Evolutionary conservation across 2,113 vertebrate species (phyloP), one percentile per base, ranked within the genome.

Genomic region (Phylloscopus trochiloides): DNA sequence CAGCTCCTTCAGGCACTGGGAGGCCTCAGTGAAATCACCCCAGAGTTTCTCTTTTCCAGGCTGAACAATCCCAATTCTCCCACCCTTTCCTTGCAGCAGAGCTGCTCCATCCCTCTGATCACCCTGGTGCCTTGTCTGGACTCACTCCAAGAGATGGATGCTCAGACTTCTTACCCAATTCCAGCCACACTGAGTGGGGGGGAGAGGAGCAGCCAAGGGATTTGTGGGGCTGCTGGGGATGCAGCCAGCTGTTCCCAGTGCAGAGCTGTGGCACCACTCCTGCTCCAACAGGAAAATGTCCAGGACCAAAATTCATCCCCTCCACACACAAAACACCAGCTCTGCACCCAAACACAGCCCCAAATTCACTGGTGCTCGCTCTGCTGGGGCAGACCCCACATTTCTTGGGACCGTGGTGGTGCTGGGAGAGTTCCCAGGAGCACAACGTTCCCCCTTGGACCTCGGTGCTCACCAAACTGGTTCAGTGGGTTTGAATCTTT

Each of bases 391-490:
- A 68, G 54, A 54, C 4, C 32, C 52, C 16, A 2, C 70, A 8
- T 36, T 36, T 18, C 48, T 40, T 5, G 25, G 40, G 32, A 13
- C 59, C 0, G 1, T 1, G 7, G 68, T 2, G 70, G 7, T 58
- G 24, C n/a, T 3, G 0, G 9, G 47, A n/a, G 74, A 18, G 42
- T 24, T 72, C 74, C 65, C 4, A 1, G 1, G 52, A 34, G 34
- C 65, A 2, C 58, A 34, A 10, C 25, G 3, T 3, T 72, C n/a
- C 38, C n/a, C 34, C 45, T 0, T 0, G 3, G 71, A 52, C 16
- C 55, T 66, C 4, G 0, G 52, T 0, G 0, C 62, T 4, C 0
- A 0, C 43, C 43, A 3, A 0, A 40, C 40, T 15, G 70, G 32
- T 72, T 50, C 36, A 12, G 51, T 47, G 5, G 80, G 20, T 74